Conservation (phyloP, 2,888 invertebrate species). For the Lottia scabra region DNA sequence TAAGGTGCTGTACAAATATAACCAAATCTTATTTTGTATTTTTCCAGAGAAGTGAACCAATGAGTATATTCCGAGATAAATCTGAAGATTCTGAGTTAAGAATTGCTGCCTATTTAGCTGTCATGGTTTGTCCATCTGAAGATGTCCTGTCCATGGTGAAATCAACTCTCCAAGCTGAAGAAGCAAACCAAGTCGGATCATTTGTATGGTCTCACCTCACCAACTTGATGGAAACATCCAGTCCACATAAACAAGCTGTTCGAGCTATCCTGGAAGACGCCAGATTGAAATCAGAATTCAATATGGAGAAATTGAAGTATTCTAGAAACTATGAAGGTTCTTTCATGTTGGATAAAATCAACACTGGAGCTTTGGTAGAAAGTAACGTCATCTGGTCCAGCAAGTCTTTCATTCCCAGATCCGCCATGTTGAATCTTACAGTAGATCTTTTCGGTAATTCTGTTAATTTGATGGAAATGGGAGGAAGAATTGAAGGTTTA, state of each 20-base stretch:
- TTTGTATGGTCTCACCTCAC: constrained; percentile 94
- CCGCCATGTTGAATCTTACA: constrained; percentile 67
- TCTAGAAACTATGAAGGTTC: constrained; percentile 88
- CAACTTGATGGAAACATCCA: constrained; percentile 86
- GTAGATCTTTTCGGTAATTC: constrained; percentile 79
- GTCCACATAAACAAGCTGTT: constrained; percentile 85
- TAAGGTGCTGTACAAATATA: too few relatives aligned
- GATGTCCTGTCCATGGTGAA: too few relatives aligned
- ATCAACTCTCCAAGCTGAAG: too few relatives aligned
- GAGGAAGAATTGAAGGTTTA: constrained; percentile 87
- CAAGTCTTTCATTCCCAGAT: constrained; percentile 66
- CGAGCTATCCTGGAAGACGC: constrained; percentile 87
- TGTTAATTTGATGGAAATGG: constrained; percentile 86
- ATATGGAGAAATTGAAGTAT: constrained; percentile 88
- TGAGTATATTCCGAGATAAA: too few relatives aligned
- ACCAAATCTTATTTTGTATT: not conserved
- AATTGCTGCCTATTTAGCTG: too few relatives aligned
- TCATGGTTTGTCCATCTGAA: too few relatives aligned
- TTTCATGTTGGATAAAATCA: constrained; percentile 85
- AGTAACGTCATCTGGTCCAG: constrained; percentile 66
- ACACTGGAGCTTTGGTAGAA: constrained; percentile 70
- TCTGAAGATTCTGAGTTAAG: too few relatives aligned
- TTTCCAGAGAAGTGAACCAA: constrained; percentile 51
- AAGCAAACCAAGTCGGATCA: too few relatives aligned
- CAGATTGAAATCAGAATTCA: constrained; percentile 83